Base-by-base conservation (phyloP, 2,888 invertebrate genomes). In the Lithophane ornitopus region DNA sequence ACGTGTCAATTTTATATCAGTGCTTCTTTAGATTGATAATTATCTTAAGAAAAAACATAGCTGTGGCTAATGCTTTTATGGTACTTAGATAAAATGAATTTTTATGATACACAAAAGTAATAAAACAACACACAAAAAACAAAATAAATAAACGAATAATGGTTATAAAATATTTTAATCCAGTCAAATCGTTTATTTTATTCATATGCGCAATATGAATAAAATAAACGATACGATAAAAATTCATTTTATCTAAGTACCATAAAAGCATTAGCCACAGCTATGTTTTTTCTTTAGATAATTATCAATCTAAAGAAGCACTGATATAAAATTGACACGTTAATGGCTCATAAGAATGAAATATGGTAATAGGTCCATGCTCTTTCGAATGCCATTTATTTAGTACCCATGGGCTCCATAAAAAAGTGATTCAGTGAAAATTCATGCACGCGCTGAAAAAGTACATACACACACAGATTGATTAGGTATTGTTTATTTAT, bases 1-100 rank as follows among this genome's bases (percentile, higher is more conserved):
- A 34, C 16, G 39, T 26, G 41, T 34, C 16, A 26, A 46, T 46
- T 73, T 4, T 39, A 72, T 54, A 44, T 46, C 16, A 71, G 54
- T 28, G n/a, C n/a, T 28, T 54, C n/a, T 28, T 14, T 41, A 74
- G 62, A 71, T 69, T 70, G 8, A 22, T 28, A n/a, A n/a, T n/a
- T n/a, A 34, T 3, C 16, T 44, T 19, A 44, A 6, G 19, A 19
- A 67, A 41, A 52, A 75, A 52, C 52, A 49, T 14, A 74, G 26
- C 19, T 41, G 28, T n/a, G 0, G 12, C n/a, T 58, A 16, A 49
- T 19, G 19, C 19, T 49, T 7, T 49, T 49, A 49, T 7, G 46
- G n/a, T n/a, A n/a, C n/a, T n/a, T n/a, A n/a, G n/a, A n/a, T n/a
- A n/a, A n/a, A n/a, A n/a, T n/a, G n/a, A n/a, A n/a, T n/a, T n/a